These are phyloP conservation scores for Furcifer pardalis DNA, from an alignment of 2,797 vertebrate species.

Conservation along the genomic window DNA sequence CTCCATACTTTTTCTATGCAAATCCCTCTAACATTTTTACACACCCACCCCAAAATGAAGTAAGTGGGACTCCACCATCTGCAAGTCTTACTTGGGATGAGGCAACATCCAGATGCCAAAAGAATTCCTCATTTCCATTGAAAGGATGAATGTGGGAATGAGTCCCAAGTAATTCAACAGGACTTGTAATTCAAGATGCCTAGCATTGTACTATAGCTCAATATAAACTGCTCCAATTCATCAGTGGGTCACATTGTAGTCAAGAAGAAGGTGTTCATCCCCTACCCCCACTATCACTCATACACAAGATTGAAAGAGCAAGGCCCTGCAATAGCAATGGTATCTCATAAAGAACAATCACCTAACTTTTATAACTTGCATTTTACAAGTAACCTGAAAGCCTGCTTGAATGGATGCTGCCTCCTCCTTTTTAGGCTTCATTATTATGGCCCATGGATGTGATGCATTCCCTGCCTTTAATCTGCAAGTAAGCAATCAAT, in stretches of 20 bases:
- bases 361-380: not conserved
- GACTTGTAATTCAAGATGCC: not conserved
- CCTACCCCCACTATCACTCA: not conserved
- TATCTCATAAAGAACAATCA: not conserved
- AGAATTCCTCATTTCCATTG: not conserved
- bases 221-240: not conserved
- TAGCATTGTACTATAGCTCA: not conserved
- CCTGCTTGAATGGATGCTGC: not conserved
- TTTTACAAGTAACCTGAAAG: constrained; percentile 28
- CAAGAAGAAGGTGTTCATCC: not conserved
- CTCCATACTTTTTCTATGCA: no score
- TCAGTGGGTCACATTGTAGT: not conserved
- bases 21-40: no score
- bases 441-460: not conserved
- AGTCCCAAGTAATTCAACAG: not conserved
- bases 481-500: constrained; percentile 25
- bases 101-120: not conserved
- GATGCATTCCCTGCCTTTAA: constrained; percentile 41
- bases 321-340: not conserved
- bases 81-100: not conserved
- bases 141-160: not conserved
- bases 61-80: not conserved
- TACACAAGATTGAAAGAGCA: not conserved
- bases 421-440: constrained; percentile 30
- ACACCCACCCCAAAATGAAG: not conserved